Base-by-base conservation (phyloP, 2,113 vertebrate genomes). In the Podocnemis expansa region DNA sequence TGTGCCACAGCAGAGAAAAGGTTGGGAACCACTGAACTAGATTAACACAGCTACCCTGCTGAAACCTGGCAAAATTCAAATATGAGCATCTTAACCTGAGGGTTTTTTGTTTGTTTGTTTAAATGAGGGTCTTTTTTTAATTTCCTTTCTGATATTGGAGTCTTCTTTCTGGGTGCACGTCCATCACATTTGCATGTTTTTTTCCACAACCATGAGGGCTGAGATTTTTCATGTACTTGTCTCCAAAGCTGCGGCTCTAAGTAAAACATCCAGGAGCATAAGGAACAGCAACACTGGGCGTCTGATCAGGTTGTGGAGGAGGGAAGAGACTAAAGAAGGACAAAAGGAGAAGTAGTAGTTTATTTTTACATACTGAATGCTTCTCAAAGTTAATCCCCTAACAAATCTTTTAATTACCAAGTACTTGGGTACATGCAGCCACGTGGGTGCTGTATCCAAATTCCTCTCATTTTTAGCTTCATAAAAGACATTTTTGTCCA, bases 21-120 rank as follows among this genome's bases (percentile, higher is more conserved):
- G n/a, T n/a, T n/a, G n/a, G n/a, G n/a, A n/a, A n/a, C n/a, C n/a
- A n/a, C n/a, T n/a, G n/a, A n/a, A n/a, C n/a, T n/a, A n/a, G n/a
- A n/a, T n/a, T n/a, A n/a, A n/a, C n/a, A n/a, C n/a, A n/a, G n/a
- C n/a, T n/a, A n/a, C n/a, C n/a, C n/a, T n/a, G n/a, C n/a, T n/a
- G n/a, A n/a, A n/a, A n/a, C 83, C 93, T 91, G 73, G 80, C 87
- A 70, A 67, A 88, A 34, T 90, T 63, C n/a, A n/a, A n/a, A n/a
- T n/a, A 60, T 13, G 11, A 58, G 34, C 38, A 9, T 70, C 63
- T 70, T 38, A 27, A 70, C 17, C 5, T 38, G 63, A 70, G n/a
- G n/a, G 9, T 10, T 8, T 22, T 63, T n/a, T 67, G 34, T 67
- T n/a, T n/a, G 5, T n/a, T n/a, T n/a, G 43, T 75, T 76, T 27